These are phyloP conservation scores for Esox masquinongy DNA, from an alignment of 2,797 vertebrate genomes.

Conservation along the genomic window DNA sequence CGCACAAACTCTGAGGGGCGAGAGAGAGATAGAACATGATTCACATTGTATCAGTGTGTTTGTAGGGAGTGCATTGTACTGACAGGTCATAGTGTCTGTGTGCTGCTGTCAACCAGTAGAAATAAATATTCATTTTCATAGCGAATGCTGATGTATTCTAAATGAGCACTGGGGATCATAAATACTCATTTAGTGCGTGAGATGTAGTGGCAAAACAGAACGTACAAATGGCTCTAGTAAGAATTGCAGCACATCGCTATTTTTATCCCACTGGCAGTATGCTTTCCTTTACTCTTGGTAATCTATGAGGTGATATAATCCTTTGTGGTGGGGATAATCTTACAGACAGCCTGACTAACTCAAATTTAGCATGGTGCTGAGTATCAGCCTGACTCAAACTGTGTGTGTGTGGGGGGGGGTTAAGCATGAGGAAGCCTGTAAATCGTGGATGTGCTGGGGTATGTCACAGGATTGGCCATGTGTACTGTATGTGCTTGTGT, in stretches of 20 bases:
- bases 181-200: not conserved
- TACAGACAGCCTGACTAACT: conserved; percentile 55
- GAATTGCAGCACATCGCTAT: conserved; percentile 38
- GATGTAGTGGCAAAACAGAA: not conserved
- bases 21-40: not conserved
- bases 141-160: not conserved
- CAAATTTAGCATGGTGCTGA: too few relatives aligned
- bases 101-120: not conserved
- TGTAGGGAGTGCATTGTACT: not conserved
- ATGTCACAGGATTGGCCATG: conserved; percentile 13
- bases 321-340: conserved; percentile 66
- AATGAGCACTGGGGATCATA: conserved; percentile 1
- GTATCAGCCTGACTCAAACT: conserved; percentile 24
- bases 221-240: not conserved
- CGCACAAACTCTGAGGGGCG: conserved; percentile 87
- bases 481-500: not conserved
- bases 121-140: not conserved
- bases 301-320: conserved; percentile 71
- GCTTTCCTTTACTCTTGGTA: conserved; percentile 50
- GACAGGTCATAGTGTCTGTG: not conserved
- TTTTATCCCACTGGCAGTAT: conserved; percentile 45
- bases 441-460: too few relatives aligned
- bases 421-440: too few relatives aligned
- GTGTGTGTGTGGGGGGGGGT: conserved; percentile 11
- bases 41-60: not conserved